phyloP scores from a whole-genome alignment of 2,113 vertebrate species.

The Pandion haliaetus region DNA sequence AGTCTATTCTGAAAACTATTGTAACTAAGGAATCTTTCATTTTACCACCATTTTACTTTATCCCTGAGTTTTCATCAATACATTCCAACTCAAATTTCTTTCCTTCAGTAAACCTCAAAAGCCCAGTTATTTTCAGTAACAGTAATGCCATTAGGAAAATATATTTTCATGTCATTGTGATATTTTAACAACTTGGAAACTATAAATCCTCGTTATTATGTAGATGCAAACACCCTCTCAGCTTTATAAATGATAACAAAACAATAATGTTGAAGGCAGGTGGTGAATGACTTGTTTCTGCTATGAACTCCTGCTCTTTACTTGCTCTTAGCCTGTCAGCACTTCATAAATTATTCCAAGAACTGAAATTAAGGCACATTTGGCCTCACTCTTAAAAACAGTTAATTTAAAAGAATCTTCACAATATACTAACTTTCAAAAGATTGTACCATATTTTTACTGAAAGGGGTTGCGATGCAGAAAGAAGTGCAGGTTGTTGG shows the following conservation, averaged over 20 bases:
- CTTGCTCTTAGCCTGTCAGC: slow-evolving; percentile 77
- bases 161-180: not conserved
- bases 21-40: not conserved
- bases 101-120: not conserved
- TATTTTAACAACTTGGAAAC: slow-evolving; percentile 44
- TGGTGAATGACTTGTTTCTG: slow-evolving; percentile 69
- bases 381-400: slow-evolving; percentile 37
- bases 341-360: slow-evolving; percentile 74
- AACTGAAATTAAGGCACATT: slow-evolving; percentile 49
- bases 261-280: slow-evolving; percentile 11
- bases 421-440: not conserved
- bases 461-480: not conserved
- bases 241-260: slow-evolving; percentile 42
- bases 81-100: slow-evolving; percentile 16
- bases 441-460: not conserved
- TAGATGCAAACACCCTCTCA: slow-evolving; percentile 5
- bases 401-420: not conserved
- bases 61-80: not conserved
- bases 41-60: not conserved
- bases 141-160: slow-evolving; percentile 36
- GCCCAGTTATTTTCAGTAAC: not conserved
- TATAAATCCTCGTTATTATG: slow-evolving; percentile 9
- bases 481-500: not conserved
- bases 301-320: slow-evolving; percentile 69
- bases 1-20: not conserved